phyloP scores from a whole-genome alignment of 2,113 vertebrate species.

The Octodon degus region DNA sequence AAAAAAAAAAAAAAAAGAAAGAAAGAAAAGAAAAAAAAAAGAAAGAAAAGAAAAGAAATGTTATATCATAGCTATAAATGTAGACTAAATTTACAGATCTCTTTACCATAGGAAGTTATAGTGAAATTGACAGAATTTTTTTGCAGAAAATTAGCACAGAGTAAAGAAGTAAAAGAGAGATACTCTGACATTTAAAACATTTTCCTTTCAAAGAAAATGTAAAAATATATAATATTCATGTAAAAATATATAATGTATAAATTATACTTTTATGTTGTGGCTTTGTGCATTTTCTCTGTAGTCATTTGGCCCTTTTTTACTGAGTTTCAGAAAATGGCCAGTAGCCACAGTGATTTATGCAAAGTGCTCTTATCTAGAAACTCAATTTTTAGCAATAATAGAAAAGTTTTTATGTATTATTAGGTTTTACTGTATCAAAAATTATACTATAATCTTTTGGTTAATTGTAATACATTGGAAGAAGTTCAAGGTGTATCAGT shows the following conservation, averaged over 20 bases:
- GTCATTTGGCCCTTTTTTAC: neutral
- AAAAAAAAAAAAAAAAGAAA: too few species aligned
- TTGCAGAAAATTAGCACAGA: conserved; percentile 38
- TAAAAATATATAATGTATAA: neutral
- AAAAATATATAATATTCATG: neutral
- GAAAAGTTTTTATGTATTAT: neutral
- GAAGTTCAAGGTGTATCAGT: neutral
- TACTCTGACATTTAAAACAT: neutral
- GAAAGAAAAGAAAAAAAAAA: too few species aligned
- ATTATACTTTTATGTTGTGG: neutral
- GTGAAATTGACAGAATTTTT: neutral
- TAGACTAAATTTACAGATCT: conserved; percentile 26
- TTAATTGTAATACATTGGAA: neutral
- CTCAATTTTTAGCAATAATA: neutral
- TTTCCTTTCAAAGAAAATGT: neutral
- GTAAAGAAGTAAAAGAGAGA: conserved; percentile 2
- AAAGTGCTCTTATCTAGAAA: neutral
- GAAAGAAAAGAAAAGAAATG: neutral
- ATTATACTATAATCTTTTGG: neutral
- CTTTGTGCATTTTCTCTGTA: neutral
- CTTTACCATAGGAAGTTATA: neutral
- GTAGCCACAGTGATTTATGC: neutral
- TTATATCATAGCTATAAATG: conserved; percentile 64
- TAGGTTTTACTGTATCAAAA: conserved; percentile 7
- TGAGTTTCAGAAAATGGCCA: neutral